phyloP scores from a whole-genome alignment of 2,888 invertebrate genomes.

The Coleophora deauratella region DNA sequence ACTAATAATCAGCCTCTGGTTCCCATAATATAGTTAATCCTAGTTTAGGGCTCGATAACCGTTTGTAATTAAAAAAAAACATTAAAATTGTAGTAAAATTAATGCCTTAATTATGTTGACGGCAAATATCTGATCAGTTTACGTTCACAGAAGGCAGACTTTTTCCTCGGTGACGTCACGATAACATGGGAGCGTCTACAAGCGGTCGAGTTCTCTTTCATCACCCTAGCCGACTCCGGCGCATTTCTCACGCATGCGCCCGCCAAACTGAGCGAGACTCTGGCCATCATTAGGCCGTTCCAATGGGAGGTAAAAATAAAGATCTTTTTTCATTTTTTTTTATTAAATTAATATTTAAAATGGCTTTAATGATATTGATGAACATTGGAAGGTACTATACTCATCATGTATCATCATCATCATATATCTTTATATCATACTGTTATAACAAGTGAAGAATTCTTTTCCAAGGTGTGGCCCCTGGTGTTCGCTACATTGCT shows the following conservation, averaged over 20 bases:
- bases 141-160: conserved; percentile 78
- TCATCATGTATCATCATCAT: neutral
- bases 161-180: conserved; percentile 83
- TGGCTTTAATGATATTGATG: too few species aligned
- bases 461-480: conserved; percentile 77
- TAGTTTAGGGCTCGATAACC: too few species aligned
- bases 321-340: too few species aligned
- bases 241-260: conserved; percentile 85
- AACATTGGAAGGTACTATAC: too few species aligned
- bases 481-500: conserved; percentile 77
- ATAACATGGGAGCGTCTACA: conserved; percentile 81
- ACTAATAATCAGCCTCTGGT: too few species aligned
- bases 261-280: conserved; percentile 80
- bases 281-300: conserved; percentile 83
- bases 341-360: too few species aligned
- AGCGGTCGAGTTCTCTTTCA: conserved; percentile 83
- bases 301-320: conserved; percentile 74
- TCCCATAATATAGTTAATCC: too few species aligned
- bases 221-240: conserved; percentile 84
- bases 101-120: too few species aligned
- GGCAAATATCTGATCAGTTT: too few species aligned
- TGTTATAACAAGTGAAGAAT: neutral
- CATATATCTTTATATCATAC: neutral
- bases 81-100: too few species aligned
- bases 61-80: too few species aligned